phyloP scores from a whole-genome alignment of 2,797 vertebrate genomes.

The Parauchenoglanis punctatus region DNA sequence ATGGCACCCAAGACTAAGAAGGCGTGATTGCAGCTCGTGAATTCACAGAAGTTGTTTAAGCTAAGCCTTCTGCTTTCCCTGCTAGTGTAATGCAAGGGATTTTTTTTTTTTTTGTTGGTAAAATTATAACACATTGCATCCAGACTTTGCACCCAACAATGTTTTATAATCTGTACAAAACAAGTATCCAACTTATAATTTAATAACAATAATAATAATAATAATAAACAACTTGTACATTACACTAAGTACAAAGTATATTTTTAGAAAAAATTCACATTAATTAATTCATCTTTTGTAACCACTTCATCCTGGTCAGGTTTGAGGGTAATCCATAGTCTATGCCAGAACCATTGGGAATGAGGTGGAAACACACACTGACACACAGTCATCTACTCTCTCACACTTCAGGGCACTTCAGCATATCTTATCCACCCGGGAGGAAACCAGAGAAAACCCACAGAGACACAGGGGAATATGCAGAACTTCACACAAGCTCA shows the following conservation, averaged over 20 bases:
- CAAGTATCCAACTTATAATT: background rate
- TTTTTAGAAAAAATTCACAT: background rate
- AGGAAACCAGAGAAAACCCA: background rate
- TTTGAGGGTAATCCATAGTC: background rate
- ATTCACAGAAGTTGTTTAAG: background rate
- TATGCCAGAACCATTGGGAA: too few species aligned
- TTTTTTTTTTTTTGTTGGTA: too few species aligned
- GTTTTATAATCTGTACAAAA: background rate
- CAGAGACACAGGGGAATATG: background rate
- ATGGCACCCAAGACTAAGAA: constrained; percentile 16
- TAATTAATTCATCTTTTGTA: background rate
- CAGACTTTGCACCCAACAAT: background rate
- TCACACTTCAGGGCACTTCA: background rate
- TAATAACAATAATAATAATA: background rate
- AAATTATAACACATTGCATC: background rate
- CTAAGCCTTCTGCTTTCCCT: background rate
- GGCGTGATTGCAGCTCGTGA: background rate
- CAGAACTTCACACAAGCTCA: background rate
- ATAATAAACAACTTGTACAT: background rate
- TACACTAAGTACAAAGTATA: background rate
- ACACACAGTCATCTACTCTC: background rate
- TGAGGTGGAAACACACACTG: background rate
- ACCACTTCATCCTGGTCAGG: background rate
- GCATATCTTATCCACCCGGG: background rate
- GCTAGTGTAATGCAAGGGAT: background rate